Percentiles rank a stretch among this genome's conserved stretches.
Evolutionary conservation across 2,797 vertebrate genomes (phyloP).

Genomic region (Protonibea diacanthus): DNA sequence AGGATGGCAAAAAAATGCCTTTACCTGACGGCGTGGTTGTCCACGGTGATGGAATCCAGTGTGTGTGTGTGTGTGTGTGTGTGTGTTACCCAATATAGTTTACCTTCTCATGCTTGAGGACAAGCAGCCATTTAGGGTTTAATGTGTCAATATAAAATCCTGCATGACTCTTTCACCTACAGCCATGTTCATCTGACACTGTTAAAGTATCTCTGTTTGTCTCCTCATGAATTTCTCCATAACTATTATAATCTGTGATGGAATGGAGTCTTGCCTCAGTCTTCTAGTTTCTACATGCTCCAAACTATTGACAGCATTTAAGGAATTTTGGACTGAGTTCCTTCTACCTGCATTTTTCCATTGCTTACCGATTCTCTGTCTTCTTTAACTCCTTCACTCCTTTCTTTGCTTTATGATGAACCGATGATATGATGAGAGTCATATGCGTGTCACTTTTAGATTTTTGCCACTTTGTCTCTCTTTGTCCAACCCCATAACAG

Average conservation of each 20-base stretch:
- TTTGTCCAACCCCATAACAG: background rate
- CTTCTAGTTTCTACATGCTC: slow-evolving; percentile 76
- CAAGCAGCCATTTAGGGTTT: slow-evolving; percentile 32
- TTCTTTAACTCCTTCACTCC: slow-evolving; percentile 50
- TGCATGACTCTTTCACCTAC: slow-evolving; percentile 49
- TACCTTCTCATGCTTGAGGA: slow-evolving; percentile 53
- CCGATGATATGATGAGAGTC: background rate
- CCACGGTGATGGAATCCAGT: slow-evolving; percentile 62
- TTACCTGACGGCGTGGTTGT: slow-evolving; percentile 50
- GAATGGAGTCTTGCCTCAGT: slow-evolving; percentile 53
- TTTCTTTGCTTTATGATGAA: background rate
- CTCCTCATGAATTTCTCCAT: slow-evolving; percentile 23
- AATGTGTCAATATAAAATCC: slow-evolving; percentile 52
- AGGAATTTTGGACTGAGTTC: slow-evolving; percentile 72
- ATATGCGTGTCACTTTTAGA: background rate
- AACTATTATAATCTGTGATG: slow-evolving; percentile 52
- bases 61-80: slow-evolving; percentile 13
- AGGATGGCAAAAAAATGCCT: slow-evolving; percentile 50
- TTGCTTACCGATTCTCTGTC: slow-evolving; percentile 29
- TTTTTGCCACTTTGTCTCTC: background rate
- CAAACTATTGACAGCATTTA: slow-evolving; percentile 73
- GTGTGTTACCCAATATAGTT: slow-evolving; percentile 32
- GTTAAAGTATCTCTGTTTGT: slow-evolving; percentile 34
- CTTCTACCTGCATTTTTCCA: slow-evolving; percentile 60
- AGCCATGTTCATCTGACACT: slow-evolving; percentile 37